Evolutionary conservation across 2,888 invertebrate species (phyloP).

Genomic region (Ichneumon xanthorius): DNA sequence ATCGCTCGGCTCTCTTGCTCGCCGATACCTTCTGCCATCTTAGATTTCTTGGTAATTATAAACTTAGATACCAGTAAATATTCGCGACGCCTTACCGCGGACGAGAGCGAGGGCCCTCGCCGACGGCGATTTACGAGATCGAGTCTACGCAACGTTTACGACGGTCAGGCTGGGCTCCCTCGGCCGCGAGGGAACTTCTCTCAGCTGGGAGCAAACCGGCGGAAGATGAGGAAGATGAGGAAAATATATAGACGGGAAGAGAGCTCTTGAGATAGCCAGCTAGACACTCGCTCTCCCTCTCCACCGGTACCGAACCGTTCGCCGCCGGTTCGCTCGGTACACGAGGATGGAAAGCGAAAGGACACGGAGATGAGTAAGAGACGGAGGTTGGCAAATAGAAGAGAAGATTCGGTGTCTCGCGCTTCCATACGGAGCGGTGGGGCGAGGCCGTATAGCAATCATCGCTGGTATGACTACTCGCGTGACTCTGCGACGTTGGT

Average conservation of each 20-base stretch:
- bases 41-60: slow-evolving; percentile 81
- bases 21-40: slow-evolving; percentile 75
- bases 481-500: slow-evolving; percentile 31
- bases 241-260: slow-evolving; percentile 23
- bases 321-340: slow-evolving; percentile 18
- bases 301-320: slow-evolving; percentile 48
- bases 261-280: slow-evolving; percentile 33
- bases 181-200: slow-evolving; percentile 33
- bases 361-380: slow-evolving; percentile 59
- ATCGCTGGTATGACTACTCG: slow-evolving; percentile 52
- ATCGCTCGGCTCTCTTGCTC: slow-evolving; percentile 51
- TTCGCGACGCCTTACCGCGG: slow-evolving; percentile 71
- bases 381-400: slow-evolving; percentile 46
- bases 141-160: slow-evolving; percentile 71
- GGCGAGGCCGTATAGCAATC: slow-evolving; percentile 63
- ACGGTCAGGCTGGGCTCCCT: slow-evolving; percentile 38
- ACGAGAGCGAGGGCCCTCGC: slow-evolving; percentile 64
- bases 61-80: slow-evolving; percentile 82
- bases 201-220: slow-evolving; percentile 42
- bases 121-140: slow-evolving; percentile 81
- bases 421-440: slow-evolving; percentile 25
- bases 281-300: neutral
- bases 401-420: slow-evolving; percentile 20
- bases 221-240: slow-evolving; percentile 14
- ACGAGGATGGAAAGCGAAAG: slow-evolving; percentile 60